A percentile compares a stretch with the other conserved stretches of the same genome.
phyloP scores from a whole-genome alignment of 2,797 vertebrate genomes.

The Erethizon dorsatum region DNA sequence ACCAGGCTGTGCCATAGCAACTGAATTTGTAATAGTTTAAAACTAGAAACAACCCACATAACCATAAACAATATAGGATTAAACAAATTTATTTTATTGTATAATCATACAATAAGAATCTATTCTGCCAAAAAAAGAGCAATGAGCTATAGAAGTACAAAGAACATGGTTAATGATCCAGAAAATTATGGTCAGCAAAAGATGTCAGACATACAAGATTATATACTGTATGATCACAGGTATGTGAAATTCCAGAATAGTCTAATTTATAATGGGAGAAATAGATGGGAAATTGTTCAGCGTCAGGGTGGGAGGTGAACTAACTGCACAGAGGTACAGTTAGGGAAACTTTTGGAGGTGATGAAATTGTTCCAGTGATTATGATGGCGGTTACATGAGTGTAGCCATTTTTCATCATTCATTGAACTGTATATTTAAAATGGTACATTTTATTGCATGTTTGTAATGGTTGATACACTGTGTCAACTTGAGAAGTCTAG shows the following conservation, averaged over 20 bases:
- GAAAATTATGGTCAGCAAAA: not conserved
- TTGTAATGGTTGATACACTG: not conserved
- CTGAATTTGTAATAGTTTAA: not conserved
- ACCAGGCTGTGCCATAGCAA: not conserved
- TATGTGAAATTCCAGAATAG: constrained; percentile 27
- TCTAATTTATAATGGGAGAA: not conserved
- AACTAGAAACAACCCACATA: not conserved
- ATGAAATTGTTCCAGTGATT: not conserved
- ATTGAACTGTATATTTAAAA: not conserved
- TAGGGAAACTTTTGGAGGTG: not conserved
- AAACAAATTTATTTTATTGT: not conserved
- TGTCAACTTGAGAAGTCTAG: not conserved
- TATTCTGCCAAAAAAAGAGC: not conserved
- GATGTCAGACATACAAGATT: not conserved
- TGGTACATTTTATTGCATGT: not conserved
- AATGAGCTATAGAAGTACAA: not conserved
- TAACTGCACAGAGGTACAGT: not conserved
- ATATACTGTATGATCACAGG: not conserved
- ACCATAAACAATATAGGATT: not conserved
- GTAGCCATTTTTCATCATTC: not conserved
- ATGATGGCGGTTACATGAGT: not conserved
- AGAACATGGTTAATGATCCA: not conserved
- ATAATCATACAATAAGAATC: not conserved
- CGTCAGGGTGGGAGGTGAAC: not conserved
- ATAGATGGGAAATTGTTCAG: not conserved